Evolutionary conservation across 2,113 vertebrate genomes (phyloP).

Genomic region (Pelecanus crispus): DNA sequence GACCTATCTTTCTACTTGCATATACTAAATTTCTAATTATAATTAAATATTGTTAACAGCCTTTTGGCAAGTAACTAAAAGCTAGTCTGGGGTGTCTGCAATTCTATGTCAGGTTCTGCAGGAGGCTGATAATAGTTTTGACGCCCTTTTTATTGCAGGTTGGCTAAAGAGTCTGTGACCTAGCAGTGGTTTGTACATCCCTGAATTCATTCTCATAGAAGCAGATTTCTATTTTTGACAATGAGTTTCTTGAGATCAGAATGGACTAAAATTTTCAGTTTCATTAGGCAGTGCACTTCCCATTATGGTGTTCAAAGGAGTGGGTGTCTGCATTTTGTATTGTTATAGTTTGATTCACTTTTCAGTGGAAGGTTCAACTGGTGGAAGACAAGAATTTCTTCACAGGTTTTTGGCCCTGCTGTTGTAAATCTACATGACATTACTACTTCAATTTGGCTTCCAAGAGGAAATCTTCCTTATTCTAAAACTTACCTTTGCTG

Average conservation of each 20-base stretch:
- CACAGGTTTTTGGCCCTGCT: background rate
- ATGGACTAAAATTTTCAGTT: background rate
- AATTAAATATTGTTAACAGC: background rate
- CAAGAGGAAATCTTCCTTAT: background rate
- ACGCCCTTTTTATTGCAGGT: background rate
- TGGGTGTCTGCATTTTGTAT: background rate
- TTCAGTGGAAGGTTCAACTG: background rate
- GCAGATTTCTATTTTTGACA: background rate
- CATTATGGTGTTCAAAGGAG: background rate
- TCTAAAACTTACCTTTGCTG: background rate
- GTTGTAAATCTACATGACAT: background rate
- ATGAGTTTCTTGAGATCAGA: background rate
- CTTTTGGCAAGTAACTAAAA: background rate
- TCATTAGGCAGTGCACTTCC: background rate
- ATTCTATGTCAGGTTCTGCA: background rate
- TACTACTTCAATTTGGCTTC: background rate
- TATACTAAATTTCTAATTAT: background rate
- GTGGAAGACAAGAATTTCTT: background rate
- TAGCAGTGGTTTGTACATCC: background rate
- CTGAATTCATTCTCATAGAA: background rate
- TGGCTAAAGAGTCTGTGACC: background rate
- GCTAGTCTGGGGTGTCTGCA: background rate
- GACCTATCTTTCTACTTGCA: background rate
- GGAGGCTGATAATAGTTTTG: background rate
- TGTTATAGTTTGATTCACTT: background rate